Conservation (phyloP, 2,888 invertebrate genomes). For the Chelonus formosanus region DNA sequence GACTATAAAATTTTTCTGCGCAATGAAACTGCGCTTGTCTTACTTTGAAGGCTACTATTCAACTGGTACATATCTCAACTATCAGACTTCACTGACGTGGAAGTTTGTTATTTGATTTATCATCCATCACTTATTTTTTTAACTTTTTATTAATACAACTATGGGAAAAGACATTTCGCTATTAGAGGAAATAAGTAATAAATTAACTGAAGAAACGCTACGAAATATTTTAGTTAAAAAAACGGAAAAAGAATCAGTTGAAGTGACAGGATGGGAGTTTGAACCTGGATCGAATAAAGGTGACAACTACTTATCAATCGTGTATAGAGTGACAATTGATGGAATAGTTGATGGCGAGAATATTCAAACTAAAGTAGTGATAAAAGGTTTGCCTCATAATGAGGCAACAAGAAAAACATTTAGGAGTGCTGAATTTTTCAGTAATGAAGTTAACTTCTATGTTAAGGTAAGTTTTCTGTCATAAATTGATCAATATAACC, state of each 20-base stretch:
- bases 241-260: conserved; percentile 53
- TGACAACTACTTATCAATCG: conserved; percentile 75
- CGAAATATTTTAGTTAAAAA: conserved; percentile 61
- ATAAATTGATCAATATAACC: conserved; percentile 4
- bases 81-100: too few relatives aligned
- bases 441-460: conserved; percentile 77
- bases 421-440: conserved; percentile 73
- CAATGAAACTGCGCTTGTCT: too few relatives aligned
- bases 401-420: conserved; percentile 72
- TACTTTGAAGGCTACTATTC: too few relatives aligned
- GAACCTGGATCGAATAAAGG: conserved; percentile 69
- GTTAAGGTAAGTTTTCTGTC: conserved; percentile 44
- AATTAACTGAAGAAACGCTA: conserved; percentile 63
- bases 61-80: too few relatives aligned
- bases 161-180: conserved; percentile 25
- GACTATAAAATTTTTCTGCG: too few relatives aligned
- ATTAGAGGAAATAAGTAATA: conserved; percentile 41
- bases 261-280: conserved; percentile 63
- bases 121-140: not conserved
- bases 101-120: not conserved
- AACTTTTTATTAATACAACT: conserved; percentile 28
- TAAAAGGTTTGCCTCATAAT: conserved; percentile 74
- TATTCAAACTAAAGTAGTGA: conserved; percentile 68
- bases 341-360: conserved; percentile 61
- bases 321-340: conserved; percentile 70